Conservation (phyloP, 2,113 vertebrate genomes). For the Pituophis catenifer region DNA sequence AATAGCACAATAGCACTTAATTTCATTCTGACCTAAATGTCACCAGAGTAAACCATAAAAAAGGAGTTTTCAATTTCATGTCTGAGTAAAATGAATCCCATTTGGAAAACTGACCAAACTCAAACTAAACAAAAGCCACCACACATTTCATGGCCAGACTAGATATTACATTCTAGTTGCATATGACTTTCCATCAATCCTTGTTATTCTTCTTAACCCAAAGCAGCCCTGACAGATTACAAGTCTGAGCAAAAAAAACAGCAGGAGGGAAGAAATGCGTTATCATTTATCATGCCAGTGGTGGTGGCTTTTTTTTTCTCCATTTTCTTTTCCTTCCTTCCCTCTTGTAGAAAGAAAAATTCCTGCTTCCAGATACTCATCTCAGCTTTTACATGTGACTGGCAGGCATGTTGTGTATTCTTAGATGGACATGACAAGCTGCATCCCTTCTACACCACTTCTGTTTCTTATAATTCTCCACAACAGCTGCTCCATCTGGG, state of each 20-base stretch:
- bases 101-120: not conserved
- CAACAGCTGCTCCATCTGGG: not conserved
- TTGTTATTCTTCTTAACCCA: not conserved
- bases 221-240: not conserved
- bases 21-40: not conserved
- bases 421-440: not conserved
- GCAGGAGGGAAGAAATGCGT: not conserved
- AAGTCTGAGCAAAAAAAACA: not conserved
- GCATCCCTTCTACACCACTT: not conserved
- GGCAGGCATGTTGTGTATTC: not conserved
- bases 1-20: not conserved
- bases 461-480: not conserved
- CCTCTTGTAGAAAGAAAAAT: not conserved
- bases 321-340: not conserved
- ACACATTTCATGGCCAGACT: not conserved
- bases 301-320: not conserved
- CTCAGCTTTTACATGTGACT: not conserved
- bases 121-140: not conserved
- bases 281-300: not conserved
- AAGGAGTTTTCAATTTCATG: not conserved
- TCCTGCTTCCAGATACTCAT: not conserved
- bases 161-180: not conserved
- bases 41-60: not conserved
- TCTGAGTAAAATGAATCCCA: not conserved
- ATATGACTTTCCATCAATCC: not conserved